Conservation (phyloP, 2,797 vertebrate species). For the Peromyscus nudipes region DNA sequence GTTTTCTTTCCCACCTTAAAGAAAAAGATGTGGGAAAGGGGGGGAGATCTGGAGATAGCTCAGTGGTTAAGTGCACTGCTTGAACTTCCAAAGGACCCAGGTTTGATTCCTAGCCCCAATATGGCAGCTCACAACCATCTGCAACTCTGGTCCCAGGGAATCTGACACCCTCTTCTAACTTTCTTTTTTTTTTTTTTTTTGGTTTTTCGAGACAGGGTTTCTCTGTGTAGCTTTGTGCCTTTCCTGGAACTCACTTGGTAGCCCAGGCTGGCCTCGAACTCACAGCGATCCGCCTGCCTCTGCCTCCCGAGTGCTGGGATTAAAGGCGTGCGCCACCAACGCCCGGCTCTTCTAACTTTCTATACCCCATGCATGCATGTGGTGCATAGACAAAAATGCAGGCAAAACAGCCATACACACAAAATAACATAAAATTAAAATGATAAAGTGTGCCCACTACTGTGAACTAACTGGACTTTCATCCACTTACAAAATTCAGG, state of each 20-base stretch:
- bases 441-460: background rate
- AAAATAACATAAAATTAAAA: background rate
- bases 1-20: background rate
- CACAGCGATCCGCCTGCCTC: too few relatives aligned
- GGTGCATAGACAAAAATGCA: background rate
- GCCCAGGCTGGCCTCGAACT: too few relatives aligned
- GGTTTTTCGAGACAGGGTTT: too few relatives aligned
- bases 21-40: background rate
- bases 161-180: background rate
- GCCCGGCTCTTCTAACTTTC: background rate
- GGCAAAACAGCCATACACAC: background rate
- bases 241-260: too few relatives aligned
- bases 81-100: background rate
- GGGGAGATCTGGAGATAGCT: background rate
- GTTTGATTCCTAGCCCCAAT: background rate
- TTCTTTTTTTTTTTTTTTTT: too few relatives aligned
- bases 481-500: background rate
- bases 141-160: background rate
- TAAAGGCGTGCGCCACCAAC: too few relatives aligned
- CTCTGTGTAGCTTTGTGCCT: too few relatives aligned
- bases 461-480: background rate
- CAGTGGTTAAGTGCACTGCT: background rate
- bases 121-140: background rate
- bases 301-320: too few relatives aligned
- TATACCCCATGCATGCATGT: background rate